Conservation (phyloP, 2,888 invertebrate species). For the Habroteleia sp. region DNA sequence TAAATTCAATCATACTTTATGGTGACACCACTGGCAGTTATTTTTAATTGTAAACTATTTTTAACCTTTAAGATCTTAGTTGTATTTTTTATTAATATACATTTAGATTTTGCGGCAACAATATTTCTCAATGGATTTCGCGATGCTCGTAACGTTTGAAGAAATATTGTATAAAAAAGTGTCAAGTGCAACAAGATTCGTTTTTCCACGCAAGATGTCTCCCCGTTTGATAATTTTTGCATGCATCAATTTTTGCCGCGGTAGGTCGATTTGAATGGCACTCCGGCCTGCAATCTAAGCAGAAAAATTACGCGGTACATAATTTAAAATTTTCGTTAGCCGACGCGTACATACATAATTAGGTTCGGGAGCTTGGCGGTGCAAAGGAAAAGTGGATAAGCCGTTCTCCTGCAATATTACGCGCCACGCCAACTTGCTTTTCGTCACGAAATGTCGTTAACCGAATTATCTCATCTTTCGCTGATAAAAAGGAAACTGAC, state of each 20-base stretch:
- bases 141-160: too few species aligned
- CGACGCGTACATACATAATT: slow-evolving; percentile 71
- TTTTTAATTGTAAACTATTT: too few species aligned
- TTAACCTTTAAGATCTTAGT: too few species aligned
- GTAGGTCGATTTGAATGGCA: slow-evolving; percentile 40
- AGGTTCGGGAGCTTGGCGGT: slow-evolving; percentile 67
- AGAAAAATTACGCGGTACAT: slow-evolving; percentile 43
- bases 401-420: slow-evolving; percentile 62
- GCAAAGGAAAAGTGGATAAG: slow-evolving; percentile 66
- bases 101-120: too few species aligned
- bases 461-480: slow-evolving; percentile 63
- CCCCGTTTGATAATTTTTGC: slow-evolving; percentile 48
- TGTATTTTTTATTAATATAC: too few species aligned
- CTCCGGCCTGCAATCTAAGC: slow-evolving; percentile 51
- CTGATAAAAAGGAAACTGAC: slow-evolving; percentile 24
- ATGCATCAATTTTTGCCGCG: slow-evolving; percentile 44
- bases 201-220: slow-evolving; percentile 35
- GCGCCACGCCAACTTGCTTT: slow-evolving; percentile 30
- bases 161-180: slow-evolving; percentile 37
- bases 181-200: slow-evolving; percentile 52
- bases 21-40: too few species aligned
- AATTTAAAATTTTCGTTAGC: slow-evolving; percentile 56
- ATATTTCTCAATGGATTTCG: too few species aligned
- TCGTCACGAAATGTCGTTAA: slow-evolving; percentile 64
- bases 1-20: too few species aligned